Conservation (phyloP, 2,113 vertebrate species). For the Lampris megalopsis region DNA sequence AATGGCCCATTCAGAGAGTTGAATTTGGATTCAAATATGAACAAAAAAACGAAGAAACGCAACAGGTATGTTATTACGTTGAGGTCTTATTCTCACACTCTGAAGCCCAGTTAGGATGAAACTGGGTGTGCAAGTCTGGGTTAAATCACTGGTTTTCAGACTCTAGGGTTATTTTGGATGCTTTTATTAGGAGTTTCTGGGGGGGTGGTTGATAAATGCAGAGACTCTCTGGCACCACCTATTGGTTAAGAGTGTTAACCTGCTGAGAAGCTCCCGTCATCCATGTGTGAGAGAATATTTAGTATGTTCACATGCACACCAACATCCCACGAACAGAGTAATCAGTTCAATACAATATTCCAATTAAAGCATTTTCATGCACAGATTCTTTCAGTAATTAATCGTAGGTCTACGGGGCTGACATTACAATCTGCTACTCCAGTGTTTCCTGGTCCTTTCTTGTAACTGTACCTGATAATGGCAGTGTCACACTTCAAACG, state of each 20-base stretch:
- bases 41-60: background rate
- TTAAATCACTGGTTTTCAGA: background rate
- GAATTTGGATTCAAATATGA: background rate
- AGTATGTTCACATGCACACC: too few relatives aligned
- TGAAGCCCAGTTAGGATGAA: background rate
- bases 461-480: too few relatives aligned
- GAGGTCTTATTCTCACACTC: background rate
- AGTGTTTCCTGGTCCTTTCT: too few relatives aligned
- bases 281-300: too few relatives aligned
- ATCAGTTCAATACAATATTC: too few relatives aligned
- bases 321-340: too few relatives aligned
- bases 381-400: too few relatives aligned
- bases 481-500: too few relatives aligned
- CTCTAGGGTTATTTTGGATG: background rate
- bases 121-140: background rate
- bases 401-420: too few relatives aligned
- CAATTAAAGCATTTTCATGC: too few relatives aligned
- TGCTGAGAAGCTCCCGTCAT: constrained; percentile 8
- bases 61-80: background rate
- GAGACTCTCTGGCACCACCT: constrained; percentile 32
- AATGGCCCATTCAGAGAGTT: background rate
- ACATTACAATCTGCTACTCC: too few relatives aligned
- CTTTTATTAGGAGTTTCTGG: background rate
- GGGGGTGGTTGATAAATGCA: background rate
- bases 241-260: constrained; percentile 37